Conservation (phyloP, 2,797 vertebrate genomes). For the Propithecus perrieri region DNA sequence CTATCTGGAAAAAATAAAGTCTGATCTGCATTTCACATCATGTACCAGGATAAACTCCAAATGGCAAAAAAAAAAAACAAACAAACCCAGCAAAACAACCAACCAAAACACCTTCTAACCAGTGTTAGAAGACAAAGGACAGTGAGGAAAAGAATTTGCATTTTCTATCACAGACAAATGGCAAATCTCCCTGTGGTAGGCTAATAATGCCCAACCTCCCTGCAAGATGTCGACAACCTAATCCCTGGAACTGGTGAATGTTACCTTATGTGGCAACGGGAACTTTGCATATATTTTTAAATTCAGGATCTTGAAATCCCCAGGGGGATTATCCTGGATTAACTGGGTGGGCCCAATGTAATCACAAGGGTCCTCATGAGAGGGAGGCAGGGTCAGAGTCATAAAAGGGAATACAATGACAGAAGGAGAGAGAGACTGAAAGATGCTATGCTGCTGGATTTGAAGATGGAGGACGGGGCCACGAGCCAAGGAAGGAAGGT, state of each 20-base stretch:
- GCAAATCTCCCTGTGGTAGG: not conserved
- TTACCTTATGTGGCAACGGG: not conserved
- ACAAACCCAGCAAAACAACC: not conserved
- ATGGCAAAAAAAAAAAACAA: not conserved
- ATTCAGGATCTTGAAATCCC: not conserved
- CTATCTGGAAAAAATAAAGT: not conserved
- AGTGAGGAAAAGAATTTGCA: not conserved
- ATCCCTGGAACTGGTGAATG: not conserved
- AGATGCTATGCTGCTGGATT: not conserved
- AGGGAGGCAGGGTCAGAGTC: not conserved
- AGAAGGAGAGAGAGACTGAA: not conserved
- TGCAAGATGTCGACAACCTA: not conserved
- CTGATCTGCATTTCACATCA: not conserved
- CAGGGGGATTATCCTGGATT: not conserved
- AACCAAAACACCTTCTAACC: not conserved
- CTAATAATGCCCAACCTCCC: not conserved
- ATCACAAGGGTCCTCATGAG: not conserved
- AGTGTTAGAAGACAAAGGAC: not conserved
- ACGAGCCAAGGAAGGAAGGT: not conserved
- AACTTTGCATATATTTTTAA: not conserved
- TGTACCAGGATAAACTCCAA: slow-evolving; percentile 5
- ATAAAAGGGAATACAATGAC: not conserved
- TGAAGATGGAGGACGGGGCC: not conserved
- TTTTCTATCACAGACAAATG: slow-evolving; percentile 11
- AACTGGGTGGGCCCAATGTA: not conserved